phyloP scores from a whole-genome alignment of 2,888 invertebrate species.

The Coremacera marginata region DNA sequence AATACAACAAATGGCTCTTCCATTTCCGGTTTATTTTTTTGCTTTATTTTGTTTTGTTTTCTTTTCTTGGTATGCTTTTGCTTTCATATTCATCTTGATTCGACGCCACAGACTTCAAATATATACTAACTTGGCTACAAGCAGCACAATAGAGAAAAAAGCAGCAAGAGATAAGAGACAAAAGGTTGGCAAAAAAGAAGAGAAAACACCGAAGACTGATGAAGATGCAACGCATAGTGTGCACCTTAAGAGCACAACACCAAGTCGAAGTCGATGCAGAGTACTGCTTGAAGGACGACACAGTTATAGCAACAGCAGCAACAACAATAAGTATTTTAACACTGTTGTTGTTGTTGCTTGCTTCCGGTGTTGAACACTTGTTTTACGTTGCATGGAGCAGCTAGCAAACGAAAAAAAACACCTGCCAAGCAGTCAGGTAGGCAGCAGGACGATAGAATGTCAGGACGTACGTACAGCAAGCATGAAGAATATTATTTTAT shows the following conservation, averaged over 20 bases:
- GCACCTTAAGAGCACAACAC: background rate
- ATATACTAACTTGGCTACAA: background rate
- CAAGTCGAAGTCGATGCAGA: background rate
- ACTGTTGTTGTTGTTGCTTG: constrained; percentile 4
- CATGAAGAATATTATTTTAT: background rate
- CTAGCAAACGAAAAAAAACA: background rate
- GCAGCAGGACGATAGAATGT: too few relatives aligned
- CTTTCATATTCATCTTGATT: background rate
- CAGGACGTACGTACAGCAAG: too few relatives aligned
- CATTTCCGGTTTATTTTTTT: constrained; percentile 15
- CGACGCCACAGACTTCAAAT: background rate
- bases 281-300: too few relatives aligned
- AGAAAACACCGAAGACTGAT: background rate
- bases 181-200: background rate
- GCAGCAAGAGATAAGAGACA: background rate
- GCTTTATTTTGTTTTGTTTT: background rate
- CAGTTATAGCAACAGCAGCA: background rate
- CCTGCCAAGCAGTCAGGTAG: background rate
- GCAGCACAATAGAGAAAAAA: background rate
- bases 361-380: constrained; percentile 23
- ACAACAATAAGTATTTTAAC: background rate
- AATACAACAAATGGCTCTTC: constrained; percentile 7
- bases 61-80: too few relatives aligned
- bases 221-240: background rate
- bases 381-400: background rate